Percentiles rank a stretch among this genome's conserved stretches.
These are phyloP conservation scores for Coenonympha arcania DNA, from an alignment of 2,888 invertebrate genomes.

Conservation along the genomic window DNA sequence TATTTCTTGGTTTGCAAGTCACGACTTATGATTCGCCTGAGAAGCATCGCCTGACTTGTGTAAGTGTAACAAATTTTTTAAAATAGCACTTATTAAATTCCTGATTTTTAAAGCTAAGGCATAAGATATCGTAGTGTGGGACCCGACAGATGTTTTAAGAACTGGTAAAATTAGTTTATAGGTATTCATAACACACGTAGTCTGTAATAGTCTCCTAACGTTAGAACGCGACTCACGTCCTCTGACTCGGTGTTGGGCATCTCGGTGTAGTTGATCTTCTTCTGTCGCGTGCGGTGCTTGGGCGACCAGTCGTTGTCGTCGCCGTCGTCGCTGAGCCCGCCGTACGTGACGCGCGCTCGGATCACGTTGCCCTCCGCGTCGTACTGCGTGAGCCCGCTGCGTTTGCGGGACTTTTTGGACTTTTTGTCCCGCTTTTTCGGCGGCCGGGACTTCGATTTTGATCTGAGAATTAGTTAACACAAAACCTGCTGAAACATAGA, in stretches of 20 bases:
- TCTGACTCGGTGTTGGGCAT: slow-evolving; percentile 82
- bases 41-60: too few relatives aligned
- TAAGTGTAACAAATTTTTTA: too few relatives aligned
- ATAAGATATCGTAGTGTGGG: too few relatives aligned
- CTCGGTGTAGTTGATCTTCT: slow-evolving; percentile 85
- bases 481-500: too few relatives aligned
- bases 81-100: too few relatives aligned
- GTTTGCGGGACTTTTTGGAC: slow-evolving; percentile 35
- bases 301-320: slow-evolving; percentile 75
- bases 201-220: too few relatives aligned
- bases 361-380: slow-evolving; percentile 57
- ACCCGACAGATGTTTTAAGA: too few relatives aligned
- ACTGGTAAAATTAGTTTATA: too few relatives aligned
- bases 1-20: too few relatives aligned
- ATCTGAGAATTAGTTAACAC: slow-evolving; percentile 9
- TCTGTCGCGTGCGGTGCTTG: slow-evolving; percentile 80
- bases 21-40: too few relatives aligned
- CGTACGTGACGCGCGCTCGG: slow-evolving; percentile 69
- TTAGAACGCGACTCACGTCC: slow-evolving; percentile 69
- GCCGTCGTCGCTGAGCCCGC: slow-evolving; percentile 70
- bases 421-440: slow-evolving; percentile 40
- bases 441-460: slow-evolving; percentile 32
- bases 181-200: too few relatives aligned
- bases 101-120: too few relatives aligned
- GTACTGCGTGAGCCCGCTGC: slow-evolving; percentile 51